Evolutionary conservation across 2,888 invertebrate genomes (phyloP), one percentile per base, ranked within the genome.

Genomic region (Agrochola lychnidis): DNA sequence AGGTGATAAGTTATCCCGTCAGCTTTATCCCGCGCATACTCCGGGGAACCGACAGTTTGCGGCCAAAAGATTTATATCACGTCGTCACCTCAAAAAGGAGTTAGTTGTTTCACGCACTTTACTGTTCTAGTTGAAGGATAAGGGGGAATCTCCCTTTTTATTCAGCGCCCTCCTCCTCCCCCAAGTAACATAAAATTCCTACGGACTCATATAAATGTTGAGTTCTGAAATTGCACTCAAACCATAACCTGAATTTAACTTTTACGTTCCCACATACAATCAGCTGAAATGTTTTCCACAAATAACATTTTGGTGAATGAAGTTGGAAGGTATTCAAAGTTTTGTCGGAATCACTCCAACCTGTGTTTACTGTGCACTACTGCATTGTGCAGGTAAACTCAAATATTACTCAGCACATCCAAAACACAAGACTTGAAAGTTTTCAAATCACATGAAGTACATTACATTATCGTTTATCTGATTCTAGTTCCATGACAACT

Each of bases 51-150:
- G 51, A 70, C 71, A 66, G 66, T 75, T 64, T 77, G 79, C 48
- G 56, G 62, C 56, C 45, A 70, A 70, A 75, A 83, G 80, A 86
- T 85, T 86, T 86, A 79, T 84, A 73, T 66, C 71, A 70, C n/a
- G 67, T 75, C 62, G 62, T 19, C 73, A 73, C 75, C 59, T 73
- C 61, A 69, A 61, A 45, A 19, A 40, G 40, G 48, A 78, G 48
- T 70, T 64, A 69, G 69, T 73, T 76, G 69, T 59, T 64, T 42
- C 61, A 61, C 45, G 70, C 61, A 61, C 25, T 73, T 72, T 56
- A 53, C 69, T 59, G 56, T 53, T 61, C 40, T 64, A 69, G 62
- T 76, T 59, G 25, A 68, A 82, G 76, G 74, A 25, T 57, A 70
- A 70, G 67, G 72, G 57, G 36, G 22, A 66, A 40, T 14, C 57